Conservation (phyloP, 2,113 vertebrate genomes). For the Chloropsis hardwickii region DNA sequence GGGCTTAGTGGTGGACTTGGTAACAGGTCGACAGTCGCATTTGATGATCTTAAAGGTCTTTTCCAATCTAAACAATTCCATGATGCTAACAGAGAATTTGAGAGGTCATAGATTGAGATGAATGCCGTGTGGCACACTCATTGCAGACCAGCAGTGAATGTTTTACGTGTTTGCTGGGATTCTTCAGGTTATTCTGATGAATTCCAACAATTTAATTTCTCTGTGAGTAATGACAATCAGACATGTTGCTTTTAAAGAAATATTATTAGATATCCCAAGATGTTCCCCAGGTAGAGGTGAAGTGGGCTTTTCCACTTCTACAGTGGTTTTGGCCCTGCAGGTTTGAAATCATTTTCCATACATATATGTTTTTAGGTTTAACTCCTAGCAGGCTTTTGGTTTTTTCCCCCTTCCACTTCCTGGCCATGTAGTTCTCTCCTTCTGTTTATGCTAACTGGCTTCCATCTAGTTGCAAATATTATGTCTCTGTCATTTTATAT, state of each 20-base stretch:
- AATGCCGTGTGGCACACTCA: accelerated
- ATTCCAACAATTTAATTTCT: not conserved
- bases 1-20: not conserved
- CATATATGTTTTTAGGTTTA: not conserved
- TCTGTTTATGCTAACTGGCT: not conserved
- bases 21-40: not conserved
- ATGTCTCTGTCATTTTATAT: not conserved
- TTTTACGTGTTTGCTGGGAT: not conserved
- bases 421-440: not conserved
- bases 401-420: accelerated
- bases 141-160: not conserved
- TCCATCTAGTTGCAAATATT: not conserved
- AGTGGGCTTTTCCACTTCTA: not conserved
- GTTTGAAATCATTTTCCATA: not conserved
- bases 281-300: not conserved
- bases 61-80: not conserved
- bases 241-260: not conserved
- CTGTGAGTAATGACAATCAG: not conserved
- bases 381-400: not conserved
- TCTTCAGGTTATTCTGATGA: not conserved
- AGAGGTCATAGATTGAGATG: not conserved
- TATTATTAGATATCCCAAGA: not conserved
- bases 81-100: not conserved
- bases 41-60: not conserved
- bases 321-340: not conserved